phyloP scores from a whole-genome alignment of 2,797 vertebrate species.

The Simalia tracyae region DNA sequence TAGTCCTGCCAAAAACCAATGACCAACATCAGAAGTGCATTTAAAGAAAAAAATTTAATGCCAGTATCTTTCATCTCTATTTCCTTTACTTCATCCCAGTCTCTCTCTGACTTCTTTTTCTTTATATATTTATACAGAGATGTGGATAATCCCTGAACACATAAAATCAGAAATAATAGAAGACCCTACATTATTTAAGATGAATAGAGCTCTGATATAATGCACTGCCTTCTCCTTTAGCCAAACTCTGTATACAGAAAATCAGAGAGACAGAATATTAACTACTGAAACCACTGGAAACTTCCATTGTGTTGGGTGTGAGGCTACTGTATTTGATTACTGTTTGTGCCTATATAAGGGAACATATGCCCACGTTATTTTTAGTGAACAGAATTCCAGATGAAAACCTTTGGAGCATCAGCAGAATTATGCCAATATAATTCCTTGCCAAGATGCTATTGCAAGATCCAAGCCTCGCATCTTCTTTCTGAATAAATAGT shows the following conservation, averaged over 20 bases:
- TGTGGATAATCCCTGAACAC: not conserved
- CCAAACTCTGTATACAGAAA: slow-evolving; percentile 17
- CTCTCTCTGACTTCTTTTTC: not conserved
- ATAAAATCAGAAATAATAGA: not conserved
- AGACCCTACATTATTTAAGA: slow-evolving; percentile 1
- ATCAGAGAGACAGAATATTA: slow-evolving; percentile 9
- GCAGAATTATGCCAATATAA: not conserved
- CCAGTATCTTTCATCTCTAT: not conserved
- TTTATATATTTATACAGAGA: not conserved
- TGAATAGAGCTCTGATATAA: slow-evolving; percentile 2
- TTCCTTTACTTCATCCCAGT: fast-evolving
- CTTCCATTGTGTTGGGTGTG: not conserved
- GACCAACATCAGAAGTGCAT: not conserved
- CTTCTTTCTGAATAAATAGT: not conserved
- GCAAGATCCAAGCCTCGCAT: not conserved
- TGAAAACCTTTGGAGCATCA: not conserved
- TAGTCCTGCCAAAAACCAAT: not conserved
- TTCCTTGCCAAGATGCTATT: not conserved
- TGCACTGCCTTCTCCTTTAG: not conserved
- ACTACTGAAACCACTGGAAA: not conserved
- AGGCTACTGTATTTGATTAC: not conserved
- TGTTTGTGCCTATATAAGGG: not conserved
- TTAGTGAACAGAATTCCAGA: not conserved
- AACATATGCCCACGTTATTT: not conserved
- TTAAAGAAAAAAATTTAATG: not conserved